Percentiles rank a stretch among this genome's conserved stretches.
These are phyloP conservation scores for Mimumesa dahlbomi DNA, from an alignment of 2,888 invertebrate species.

Conservation along the genomic window DNA sequence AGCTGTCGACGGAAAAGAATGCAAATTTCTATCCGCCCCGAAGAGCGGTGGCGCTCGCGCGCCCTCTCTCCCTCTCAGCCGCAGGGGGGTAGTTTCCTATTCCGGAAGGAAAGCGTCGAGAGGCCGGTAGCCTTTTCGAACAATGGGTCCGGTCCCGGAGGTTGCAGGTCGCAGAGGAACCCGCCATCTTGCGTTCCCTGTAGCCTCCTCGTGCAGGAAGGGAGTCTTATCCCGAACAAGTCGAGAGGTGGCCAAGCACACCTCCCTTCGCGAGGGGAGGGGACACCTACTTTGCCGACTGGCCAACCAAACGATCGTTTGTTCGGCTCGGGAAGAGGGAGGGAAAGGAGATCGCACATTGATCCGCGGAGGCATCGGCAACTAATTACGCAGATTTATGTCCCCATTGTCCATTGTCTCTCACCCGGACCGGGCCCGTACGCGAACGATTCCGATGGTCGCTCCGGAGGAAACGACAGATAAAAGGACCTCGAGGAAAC, in stretches of 20 bases:
- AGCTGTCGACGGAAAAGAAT: too few relatives aligned
- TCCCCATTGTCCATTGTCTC: conserved; percentile 94
- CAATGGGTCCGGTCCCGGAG: not conserved
- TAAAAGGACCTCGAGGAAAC: conserved; percentile 8
- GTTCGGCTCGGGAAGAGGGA: conserved; percentile 67
- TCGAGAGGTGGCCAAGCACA: conserved; percentile 49
- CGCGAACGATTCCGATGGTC: conserved; percentile 58
- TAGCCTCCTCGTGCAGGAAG: conserved; percentile 69
- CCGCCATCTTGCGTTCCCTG: conserved; percentile 74
- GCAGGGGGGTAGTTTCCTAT: too few relatives aligned
- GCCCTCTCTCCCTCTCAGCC: too few relatives aligned
- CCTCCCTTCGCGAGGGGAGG: conserved; percentile 69
- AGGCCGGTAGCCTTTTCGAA: not conserved
- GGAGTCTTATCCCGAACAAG: conserved; percentile 68
- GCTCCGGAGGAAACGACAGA: conserved; percentile 22
- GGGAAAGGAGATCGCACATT: conserved; percentile 79
- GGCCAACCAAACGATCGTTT: conserved; percentile 80
- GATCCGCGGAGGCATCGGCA: conserved; percentile 83
- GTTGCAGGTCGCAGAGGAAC: not conserved
- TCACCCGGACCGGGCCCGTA: conserved; percentile 81
- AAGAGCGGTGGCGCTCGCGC: too few relatives aligned
- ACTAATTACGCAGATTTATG: conserved; percentile 98
- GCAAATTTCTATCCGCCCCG: too few relatives aligned
- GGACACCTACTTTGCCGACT: conserved; percentile 73
- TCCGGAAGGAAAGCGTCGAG: not conserved